Conservation (phyloP, 2,797 vertebrate genomes). For the Enteromius afrohamiltoni region DNA sequence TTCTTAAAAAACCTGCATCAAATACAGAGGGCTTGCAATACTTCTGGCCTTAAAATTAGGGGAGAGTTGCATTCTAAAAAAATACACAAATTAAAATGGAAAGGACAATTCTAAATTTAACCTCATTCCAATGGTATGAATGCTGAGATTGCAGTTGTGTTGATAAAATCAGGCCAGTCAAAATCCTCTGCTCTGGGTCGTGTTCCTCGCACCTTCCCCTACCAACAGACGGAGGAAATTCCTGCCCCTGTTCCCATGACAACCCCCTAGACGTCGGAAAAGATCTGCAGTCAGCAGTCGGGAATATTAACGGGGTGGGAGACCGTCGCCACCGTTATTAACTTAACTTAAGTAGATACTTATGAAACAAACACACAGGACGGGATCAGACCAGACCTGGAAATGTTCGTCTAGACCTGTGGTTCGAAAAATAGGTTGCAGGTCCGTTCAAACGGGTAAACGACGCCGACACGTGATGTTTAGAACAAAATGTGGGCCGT, state of each 20-base stretch:
- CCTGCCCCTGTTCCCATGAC: constrained; percentile 56
- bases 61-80: neutral
- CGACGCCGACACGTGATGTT: neutral
- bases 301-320: constrained; percentile 55
- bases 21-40: neutral
- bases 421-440: neutral
- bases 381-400: neutral
- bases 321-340: constrained; percentile 58
- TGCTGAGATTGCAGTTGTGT: constrained; percentile 2
- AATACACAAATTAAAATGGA: neutral
- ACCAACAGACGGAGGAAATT: constrained; percentile 33
- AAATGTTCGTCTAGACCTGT: constrained; percentile 20
- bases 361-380: constrained; percentile 33
- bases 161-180: constrained; percentile 37
- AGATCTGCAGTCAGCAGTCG: constrained; percentile 36
- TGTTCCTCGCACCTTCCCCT: constrained; percentile 25
- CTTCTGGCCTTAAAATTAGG: neutral
- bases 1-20: neutral
- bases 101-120: neutral
- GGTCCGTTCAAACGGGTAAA: neutral
- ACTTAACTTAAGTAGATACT: constrained; percentile 41
- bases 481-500: neutral
- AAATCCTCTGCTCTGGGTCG: constrained; percentile 23
- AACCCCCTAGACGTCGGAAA: constrained; percentile 44
- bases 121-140: neutral